Evolutionary conservation across 2,113 vertebrate genomes (phyloP).

Genomic region (Pseudorectes ferrugineus): DNA sequence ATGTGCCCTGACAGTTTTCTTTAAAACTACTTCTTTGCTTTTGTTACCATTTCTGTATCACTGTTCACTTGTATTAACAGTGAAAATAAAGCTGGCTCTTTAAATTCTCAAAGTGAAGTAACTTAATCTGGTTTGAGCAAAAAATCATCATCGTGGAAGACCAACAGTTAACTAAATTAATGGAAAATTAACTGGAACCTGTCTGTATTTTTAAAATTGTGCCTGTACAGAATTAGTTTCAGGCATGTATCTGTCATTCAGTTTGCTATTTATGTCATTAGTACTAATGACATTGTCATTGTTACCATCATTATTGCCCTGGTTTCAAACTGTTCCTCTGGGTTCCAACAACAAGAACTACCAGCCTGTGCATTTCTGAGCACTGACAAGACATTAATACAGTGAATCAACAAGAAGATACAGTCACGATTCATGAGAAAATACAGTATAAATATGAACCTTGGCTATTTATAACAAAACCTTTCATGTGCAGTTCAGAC

Average conservation of each 20-base stretch:
- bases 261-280: not conserved
- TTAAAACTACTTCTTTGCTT: not conserved
- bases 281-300: not conserved
- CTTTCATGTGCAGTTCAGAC: not conserved
- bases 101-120: not conserved
- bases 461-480: not conserved
- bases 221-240: not conserved
- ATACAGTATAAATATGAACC: not conserved
- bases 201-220: not conserved
- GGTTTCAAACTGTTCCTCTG: not conserved
- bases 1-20: not conserved
- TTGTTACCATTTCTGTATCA: not conserved
- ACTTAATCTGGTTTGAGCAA: not conserved
- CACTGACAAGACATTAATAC: not conserved
- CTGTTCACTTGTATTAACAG: not conserved
- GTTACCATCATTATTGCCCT: not conserved
- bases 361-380: not conserved
- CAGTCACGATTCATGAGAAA: not conserved
- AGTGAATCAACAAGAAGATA: not conserved
- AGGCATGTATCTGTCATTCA: not conserved
- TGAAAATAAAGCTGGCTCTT: not conserved
- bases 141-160: not conserved
- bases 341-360: not conserved
- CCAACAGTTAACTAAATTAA: not conserved
- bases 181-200: not conserved